Evolutionary conservation across 2,113 vertebrate genomes (phyloP).

Genomic region (Hyla sarda): DNA sequence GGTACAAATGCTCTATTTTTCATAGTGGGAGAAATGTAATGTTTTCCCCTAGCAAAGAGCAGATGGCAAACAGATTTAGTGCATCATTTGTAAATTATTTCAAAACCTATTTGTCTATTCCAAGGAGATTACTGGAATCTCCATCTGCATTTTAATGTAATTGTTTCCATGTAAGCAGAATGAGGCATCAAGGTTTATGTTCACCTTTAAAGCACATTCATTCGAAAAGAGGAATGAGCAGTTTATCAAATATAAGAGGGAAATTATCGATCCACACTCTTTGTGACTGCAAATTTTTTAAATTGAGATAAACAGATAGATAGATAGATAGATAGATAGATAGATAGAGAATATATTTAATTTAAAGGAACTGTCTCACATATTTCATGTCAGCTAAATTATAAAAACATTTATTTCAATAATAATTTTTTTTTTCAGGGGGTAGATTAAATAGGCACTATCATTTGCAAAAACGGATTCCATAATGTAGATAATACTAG

Average conservation of each 20-base stretch:
- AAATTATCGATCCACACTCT: background rate
- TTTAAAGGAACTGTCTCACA: no score
- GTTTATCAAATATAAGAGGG: constrained; percentile 25
- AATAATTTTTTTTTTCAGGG: no score
- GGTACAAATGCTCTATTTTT: constrained; percentile 61
- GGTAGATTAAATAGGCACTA: no score
- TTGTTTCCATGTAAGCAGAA: constrained; percentile 84
- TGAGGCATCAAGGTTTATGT: constrained; percentile 64
- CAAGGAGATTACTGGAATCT: constrained; percentile 88
- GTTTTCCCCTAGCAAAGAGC: constrained; percentile 73
- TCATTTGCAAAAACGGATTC: no score
- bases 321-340: constrained; percentile 4
- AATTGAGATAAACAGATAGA: background rate
- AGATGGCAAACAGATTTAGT: constrained; percentile 86
- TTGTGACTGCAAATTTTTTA: no score
- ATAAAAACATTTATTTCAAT: no score
- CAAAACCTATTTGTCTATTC: constrained; percentile 88
- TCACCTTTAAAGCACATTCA: constrained; percentile 45
- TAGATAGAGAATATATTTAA: background rate
- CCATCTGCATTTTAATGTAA: constrained; percentile 85
- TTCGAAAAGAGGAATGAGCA: constrained; percentile 8
- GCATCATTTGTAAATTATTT: constrained; percentile 91
- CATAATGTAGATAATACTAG: no score
- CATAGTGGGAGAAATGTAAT: constrained; percentile 67
- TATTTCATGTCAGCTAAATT: background rate